phyloP scores from a whole-genome alignment of 2,888 invertebrate genomes.

The Spilarctia lutea region DNA sequence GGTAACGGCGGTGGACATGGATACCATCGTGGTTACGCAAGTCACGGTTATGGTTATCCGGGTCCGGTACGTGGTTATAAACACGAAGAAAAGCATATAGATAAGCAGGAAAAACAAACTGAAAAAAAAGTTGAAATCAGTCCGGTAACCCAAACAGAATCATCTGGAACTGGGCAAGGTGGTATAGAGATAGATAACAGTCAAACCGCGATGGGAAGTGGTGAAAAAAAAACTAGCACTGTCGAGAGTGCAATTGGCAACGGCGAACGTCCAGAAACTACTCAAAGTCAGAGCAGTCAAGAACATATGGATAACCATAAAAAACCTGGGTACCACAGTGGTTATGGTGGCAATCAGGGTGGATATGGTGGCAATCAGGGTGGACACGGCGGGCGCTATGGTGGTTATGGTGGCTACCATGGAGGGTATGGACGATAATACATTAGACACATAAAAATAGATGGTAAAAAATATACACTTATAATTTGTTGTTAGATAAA shows the following conservation, averaged over 20 bases:
- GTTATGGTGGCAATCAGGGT: neutral
- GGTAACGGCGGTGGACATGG: neutral
- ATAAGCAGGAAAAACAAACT: neutral
- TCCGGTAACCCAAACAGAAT: neutral
- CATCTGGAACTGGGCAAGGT: neutral
- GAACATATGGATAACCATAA: neutral
- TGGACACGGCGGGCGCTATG: neutral
- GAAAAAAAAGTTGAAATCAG: neutral
- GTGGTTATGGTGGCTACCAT: slow-evolving; percentile 4
- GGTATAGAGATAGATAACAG: neutral
- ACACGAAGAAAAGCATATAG: neutral
- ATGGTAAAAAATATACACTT: neutral
- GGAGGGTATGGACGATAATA: neutral
- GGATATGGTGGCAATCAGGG: slow-evolving; percentile 4
- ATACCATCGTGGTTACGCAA: neutral
- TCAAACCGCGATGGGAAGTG: neutral
- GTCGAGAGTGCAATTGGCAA: neutral
- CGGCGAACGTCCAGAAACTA: neutral
- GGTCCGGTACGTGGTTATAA: neutral
- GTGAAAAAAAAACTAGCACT: neutral
- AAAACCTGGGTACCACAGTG: neutral
- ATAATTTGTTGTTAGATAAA: neutral
- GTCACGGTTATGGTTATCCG: neutral
- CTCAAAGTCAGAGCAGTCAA: neutral
- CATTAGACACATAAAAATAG: neutral